Percentiles rank a stretch among this genome's conserved stretches.
Conservation (phyloP, 1,140 invertebrate genomes). For the Choristoneura fumiferana region DNA sequence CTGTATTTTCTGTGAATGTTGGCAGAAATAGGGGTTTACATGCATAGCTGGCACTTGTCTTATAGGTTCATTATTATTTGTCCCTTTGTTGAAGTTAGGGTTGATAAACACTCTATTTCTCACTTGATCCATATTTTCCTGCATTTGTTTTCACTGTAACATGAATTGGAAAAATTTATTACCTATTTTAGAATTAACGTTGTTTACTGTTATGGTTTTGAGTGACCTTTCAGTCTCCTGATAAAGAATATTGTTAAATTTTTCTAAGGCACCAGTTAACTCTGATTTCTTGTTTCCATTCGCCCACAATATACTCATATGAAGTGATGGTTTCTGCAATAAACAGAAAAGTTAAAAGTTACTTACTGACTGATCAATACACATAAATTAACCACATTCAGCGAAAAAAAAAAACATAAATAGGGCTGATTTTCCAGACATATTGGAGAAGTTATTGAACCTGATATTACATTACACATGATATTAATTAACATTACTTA, state of each 20-base stretch:
- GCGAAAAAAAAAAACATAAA: constrained; percentile 8
- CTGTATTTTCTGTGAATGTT: constrained; percentile 11
- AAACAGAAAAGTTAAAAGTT: constrained; percentile 32
- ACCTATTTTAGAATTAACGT: constrained; percentile 58
- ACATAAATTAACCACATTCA: background rate
- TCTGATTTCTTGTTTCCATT: constrained; percentile 79
- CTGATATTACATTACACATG: background rate
- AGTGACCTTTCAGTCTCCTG: constrained; percentile 35
- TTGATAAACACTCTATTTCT: constrained; percentile 60
- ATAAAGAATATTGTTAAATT: constrained; percentile 45
- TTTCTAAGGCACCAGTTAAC: constrained; percentile 52
- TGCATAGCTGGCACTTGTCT: constrained; percentile 30
- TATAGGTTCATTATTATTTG: constrained; percentile 9
- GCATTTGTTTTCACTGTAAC: constrained; percentile 26
- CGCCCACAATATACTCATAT: constrained; percentile 84
- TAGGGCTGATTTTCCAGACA: background rate
- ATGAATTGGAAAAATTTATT: constrained; percentile 61
- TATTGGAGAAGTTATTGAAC: background rate
- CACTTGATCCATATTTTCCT: constrained; percentile 29
- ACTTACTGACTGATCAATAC: constrained; percentile 42
- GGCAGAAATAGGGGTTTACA: constrained; percentile 44
- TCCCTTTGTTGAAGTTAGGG: constrained; percentile 55
- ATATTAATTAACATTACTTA: constrained; percentile 53
- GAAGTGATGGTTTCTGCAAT: constrained; percentile 84
- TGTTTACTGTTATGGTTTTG: constrained; percentile 37